Evolutionary conservation across 2,888 invertebrate species (phyloP), one percentile per base, ranked within the genome.

Genomic region (Girardia tigrina): DNA sequence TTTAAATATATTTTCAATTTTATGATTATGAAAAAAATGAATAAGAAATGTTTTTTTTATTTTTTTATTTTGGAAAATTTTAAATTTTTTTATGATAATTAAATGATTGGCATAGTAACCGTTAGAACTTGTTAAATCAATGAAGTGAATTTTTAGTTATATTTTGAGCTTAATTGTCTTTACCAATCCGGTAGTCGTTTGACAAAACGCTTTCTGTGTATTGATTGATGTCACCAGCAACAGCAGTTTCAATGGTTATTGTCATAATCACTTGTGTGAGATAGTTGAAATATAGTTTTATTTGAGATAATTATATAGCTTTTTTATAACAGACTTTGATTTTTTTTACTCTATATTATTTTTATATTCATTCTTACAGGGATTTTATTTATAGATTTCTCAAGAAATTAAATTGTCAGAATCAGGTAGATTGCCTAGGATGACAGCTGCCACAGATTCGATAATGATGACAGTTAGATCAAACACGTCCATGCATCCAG

Each of bases 401-500:
- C 56, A 8, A 6, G 23, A 56, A 20, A 56, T 56, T n/a, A 56
- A 56, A 56, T 8, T 36, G 8, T n/a, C 56, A 2, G 56, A 56
- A 56, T 56, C 56, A n/a, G 2, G 56, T 4, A 56, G 23, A 23
- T 56, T 56, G n/a, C 56, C 56, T 6, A n/a, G 56, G 23, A 56
- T 56, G 56, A 23, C 56, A 20, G 4, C 6, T 56, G 20, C 56
- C n/a, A 8, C 8, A 12, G 56, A 56, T 56, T 56, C 56, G n/a
- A 56, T 56, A 56, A 56, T 56, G 56, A 56, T 56, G 56, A 56
- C 56, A 56, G 56, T 56, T n/a, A 56, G 56, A n/a, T 56, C 56
- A 23, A 56, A 56, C 23, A 56, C 56, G n/a, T n/a, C 56, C 4
- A 20, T 56, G n/a, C 56, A 56, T 6, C 8, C 56, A 8, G 56